Percentiles rank a stretch among this genome's conserved stretches.
phyloP scores from a whole-genome alignment of 1,140 invertebrate species.

The Atta cephalotes region DNA sequence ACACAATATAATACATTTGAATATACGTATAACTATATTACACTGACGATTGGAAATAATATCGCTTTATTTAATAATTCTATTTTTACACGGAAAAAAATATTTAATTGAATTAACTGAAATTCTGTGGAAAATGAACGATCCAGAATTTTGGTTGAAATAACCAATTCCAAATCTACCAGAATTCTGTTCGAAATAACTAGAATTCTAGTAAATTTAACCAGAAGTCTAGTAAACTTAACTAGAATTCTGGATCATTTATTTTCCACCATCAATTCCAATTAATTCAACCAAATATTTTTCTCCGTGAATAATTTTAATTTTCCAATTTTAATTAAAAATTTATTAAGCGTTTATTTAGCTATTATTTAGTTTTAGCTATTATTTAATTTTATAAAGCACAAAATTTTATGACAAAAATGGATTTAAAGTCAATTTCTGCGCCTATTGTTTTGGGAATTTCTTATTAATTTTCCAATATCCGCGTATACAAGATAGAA shows the following conservation, averaged over 20 bases:
- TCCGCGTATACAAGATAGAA: neutral
- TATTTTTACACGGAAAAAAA: neutral
- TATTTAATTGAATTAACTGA: too few relatives aligned
- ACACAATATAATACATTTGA: neutral
- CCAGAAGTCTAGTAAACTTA: too few relatives aligned
- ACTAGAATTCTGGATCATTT: too few relatives aligned
- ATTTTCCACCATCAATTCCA: too few relatives aligned
- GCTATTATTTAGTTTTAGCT: neutral
- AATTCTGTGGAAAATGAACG: too few relatives aligned
- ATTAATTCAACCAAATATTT: too few relatives aligned
- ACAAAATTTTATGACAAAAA: neutral
- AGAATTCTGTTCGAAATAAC: too few relatives aligned
- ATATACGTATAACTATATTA: neutral
- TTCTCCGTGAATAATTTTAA: neutral
- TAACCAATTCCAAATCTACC: too few relatives aligned
- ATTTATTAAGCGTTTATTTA: neutral
- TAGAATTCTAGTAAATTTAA: too few relatives aligned
- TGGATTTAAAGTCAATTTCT: neutral
- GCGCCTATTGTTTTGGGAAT: neutral
- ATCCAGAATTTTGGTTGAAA: too few relatives aligned
- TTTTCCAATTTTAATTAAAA: neutral
- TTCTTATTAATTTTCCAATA: conserved; percentile 41
- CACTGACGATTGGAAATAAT: neutral
- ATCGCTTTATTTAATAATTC: neutral
- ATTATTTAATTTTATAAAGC: neutral